Evolutionary conservation across 2,888 invertebrate genomes (phyloP).

Genomic region (Lasioglossum villosulum): DNA sequence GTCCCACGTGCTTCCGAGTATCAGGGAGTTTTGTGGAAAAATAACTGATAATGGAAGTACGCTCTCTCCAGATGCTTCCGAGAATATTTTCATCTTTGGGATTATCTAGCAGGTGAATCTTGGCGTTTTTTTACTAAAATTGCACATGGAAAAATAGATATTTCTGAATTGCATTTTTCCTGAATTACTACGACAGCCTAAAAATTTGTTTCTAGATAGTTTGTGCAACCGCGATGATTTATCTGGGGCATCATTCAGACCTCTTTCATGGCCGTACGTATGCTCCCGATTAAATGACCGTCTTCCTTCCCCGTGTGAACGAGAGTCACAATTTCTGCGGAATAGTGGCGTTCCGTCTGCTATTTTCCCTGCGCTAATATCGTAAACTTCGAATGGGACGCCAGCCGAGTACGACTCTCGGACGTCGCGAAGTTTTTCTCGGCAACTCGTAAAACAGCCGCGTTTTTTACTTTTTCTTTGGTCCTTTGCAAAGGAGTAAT

Average conservation of each 20-base stretch:
- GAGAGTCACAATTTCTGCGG: constrained; percentile 23
- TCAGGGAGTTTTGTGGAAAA: background rate
- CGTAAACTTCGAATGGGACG: constrained; percentile 34
- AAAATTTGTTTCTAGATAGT: background rate
- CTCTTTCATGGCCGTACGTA: constrained; percentile 9
- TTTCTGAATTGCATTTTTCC: background rate
- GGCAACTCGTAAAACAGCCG: constrained; percentile 46
- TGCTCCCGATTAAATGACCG: constrained; percentile 38
- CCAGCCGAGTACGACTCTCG: background rate
- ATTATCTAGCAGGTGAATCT: background rate
- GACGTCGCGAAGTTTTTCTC: constrained; percentile 33
- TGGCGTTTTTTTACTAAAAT: background rate
- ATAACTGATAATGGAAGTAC: background rate
- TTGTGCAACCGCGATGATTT: background rate
- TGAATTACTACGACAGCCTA: background rate
- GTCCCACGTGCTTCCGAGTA: background rate
- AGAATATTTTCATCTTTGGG: background rate
- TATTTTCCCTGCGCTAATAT: constrained; percentile 49
- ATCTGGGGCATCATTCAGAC: background rate
- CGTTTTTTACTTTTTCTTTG: background rate
- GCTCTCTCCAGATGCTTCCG: background rate
- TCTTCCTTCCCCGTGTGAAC: background rate
- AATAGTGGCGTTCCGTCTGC: constrained; percentile 24
- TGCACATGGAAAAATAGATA: background rate
- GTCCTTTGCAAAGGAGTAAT: background rate